phyloP scores from a whole-genome alignment of 53 echinoderm and acorn worm species.

The Luidia sarsii region DNA sequence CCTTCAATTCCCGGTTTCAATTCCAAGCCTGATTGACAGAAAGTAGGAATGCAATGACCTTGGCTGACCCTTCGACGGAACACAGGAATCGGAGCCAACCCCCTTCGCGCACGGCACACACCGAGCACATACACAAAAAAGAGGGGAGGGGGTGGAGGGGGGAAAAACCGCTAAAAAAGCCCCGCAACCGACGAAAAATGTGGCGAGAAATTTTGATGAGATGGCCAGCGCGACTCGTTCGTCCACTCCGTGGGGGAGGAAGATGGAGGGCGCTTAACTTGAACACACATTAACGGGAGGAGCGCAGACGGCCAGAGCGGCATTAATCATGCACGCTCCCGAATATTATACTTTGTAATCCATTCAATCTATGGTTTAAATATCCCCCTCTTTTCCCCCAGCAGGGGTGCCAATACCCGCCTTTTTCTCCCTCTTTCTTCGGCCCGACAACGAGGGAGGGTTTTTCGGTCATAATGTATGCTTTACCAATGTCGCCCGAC shows the following conservation, averaged over 20 bases:
- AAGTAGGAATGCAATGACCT: constrained; percentile 54
- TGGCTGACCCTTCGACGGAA: constrained; percentile 18
- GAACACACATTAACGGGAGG: not conserved
- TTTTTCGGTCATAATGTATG: no score
- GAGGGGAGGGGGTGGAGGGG: no score
- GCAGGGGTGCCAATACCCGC: not conserved
- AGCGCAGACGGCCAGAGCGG: constrained; percentile 17
- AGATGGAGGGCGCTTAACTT: no score
- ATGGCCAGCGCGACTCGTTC: not conserved
- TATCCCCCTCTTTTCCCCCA: not conserved
- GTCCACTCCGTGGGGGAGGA: not conserved
- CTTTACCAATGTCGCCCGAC: no score
- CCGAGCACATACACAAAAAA: no score
- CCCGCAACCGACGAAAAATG: not conserved
- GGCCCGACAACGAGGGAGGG: no score
- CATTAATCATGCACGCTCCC: constrained; percentile 39
- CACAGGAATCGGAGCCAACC: constrained; percentile 28
- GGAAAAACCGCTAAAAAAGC: not conserved
- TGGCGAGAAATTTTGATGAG: constrained; percentile 39
- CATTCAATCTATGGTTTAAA: not conserved
- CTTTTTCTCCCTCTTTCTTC: no score
- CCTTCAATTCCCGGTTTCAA: constrained; percentile 12
- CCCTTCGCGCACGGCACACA: no score
- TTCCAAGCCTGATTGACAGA: constrained; percentile 50
- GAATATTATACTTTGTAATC: constrained; percentile 50